Evolutionary conservation across 2,797 vertebrate species (phyloP).

Genomic region (Limnodromus scolopaceus): DNA sequence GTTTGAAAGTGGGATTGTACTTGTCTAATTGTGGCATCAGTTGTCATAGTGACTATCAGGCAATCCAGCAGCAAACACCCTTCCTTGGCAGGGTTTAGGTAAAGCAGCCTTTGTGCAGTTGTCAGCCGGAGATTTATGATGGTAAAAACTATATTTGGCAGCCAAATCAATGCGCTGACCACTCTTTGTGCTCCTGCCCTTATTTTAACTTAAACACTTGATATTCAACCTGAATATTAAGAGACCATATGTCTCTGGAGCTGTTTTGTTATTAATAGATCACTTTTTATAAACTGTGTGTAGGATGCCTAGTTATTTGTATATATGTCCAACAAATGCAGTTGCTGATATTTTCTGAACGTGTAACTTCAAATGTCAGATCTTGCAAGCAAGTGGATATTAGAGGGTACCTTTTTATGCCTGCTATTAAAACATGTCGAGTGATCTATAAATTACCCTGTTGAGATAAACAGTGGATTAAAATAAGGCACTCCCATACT

Average conservation of each 20-base stretch:
- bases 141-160: conserved; percentile 93
- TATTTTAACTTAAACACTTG: conserved; percentile 87
- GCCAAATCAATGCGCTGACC: conserved; percentile 87
- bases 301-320: conserved; percentile 76
- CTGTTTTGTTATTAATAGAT: conserved; percentile 82
- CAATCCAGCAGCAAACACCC: conserved; percentile 90
- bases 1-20: conserved; percentile 92
- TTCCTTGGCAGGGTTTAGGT: conserved; percentile 91
- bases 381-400: conserved; percentile 73
- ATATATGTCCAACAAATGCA: conserved; percentile 76
- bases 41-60: conserved; percentile 95
- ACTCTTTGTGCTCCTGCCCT: conserved; percentile 82
- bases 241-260: conserved; percentile 73
- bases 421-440: conserved; percentile 84
- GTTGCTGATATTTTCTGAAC: conserved; percentile 71
- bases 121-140: conserved; percentile 94
- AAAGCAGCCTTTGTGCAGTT: conserved; percentile 91
- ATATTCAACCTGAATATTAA: conserved; percentile 84
- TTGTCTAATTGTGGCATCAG: conserved; percentile 94
- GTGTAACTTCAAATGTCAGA: conserved; percentile 78
- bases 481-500: conserved; percentile 80
- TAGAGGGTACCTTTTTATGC: conserved; percentile 77
- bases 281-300: conserved; percentile 83
- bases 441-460: conserved; percentile 83
- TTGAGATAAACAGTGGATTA: conserved; percentile 84